These are phyloP conservation scores for Cephalopachus bancanus DNA, from an alignment of 2,797 vertebrate genomes.

Conservation along the genomic window DNA sequence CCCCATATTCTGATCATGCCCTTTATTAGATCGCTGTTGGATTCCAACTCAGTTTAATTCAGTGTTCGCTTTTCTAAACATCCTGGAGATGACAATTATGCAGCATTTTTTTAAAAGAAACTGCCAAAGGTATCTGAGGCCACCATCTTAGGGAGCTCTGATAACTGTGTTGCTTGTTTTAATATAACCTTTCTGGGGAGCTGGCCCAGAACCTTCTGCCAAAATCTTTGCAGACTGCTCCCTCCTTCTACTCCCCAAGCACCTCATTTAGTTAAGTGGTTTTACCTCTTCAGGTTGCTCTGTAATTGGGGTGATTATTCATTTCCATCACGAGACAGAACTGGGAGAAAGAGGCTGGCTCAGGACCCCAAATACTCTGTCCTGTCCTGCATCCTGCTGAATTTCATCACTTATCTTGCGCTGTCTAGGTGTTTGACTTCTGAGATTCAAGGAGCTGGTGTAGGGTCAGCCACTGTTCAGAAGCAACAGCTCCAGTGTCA, in stretches of 20 bases:
- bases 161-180: slow-evolving; percentile 72
- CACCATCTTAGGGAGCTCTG: slow-evolving; percentile 44
- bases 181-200: slow-evolving; percentile 69
- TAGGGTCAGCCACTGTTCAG: not conserved
- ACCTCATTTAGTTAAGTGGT: slow-evolving; percentile 80
- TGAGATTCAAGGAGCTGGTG: not conserved
- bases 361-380: not conserved
- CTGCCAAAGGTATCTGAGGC: slow-evolving; percentile 51
- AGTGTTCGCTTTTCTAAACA: not conserved
- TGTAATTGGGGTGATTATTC: slow-evolving; percentile 82
- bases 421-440: not conserved
- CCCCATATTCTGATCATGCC: not conserved
- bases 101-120: slow-evolving; percentile 65
- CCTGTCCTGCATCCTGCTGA: not conserved
- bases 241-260: slow-evolving; percentile 57
- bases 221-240: slow-evolving; percentile 64
- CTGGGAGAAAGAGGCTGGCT: slow-evolving; percentile 58
- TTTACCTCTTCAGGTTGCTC: slow-evolving; percentile 75
- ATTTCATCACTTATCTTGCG: not conserved
- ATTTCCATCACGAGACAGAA: slow-evolving; percentile 68
- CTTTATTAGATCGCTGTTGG: slow-evolving; percentile 77
- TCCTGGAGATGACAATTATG: slow-evolving; percentile 64
- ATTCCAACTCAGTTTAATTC: slow-evolving; percentile 60
- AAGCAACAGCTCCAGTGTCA: not conserved
- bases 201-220: slow-evolving; percentile 71